phyloP scores from a whole-genome alignment of 64 coral and sea anemone genomes.

The Platygyra sinensis region DNA sequence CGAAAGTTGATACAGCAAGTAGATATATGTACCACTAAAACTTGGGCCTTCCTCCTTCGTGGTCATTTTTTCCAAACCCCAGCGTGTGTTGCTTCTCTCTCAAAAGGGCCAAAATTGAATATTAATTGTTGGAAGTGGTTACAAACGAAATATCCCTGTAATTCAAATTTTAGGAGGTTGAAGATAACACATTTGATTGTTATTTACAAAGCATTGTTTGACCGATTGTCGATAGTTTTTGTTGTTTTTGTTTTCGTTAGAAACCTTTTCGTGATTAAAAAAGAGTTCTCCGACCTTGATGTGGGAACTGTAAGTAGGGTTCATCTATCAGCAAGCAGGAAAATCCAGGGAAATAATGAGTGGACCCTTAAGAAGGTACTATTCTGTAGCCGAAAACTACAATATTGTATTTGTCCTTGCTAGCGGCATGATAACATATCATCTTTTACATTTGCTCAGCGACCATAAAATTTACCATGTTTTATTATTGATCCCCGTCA shows the following conservation, averaged over 20 bases:
- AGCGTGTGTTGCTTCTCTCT: too few species aligned
- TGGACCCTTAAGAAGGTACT: not conserved
- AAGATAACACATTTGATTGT: not conserved
- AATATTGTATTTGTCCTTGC: too few species aligned
- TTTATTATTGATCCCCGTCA: too few species aligned
- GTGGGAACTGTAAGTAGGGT: not conserved
- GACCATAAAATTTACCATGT: too few species aligned
- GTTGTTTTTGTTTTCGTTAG: not conserved
- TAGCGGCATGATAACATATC: too few species aligned
- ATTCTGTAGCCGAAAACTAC: too few species aligned
- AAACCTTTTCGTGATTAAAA: not conserved
- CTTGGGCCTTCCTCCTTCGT: too few species aligned
- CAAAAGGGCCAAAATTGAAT: not conserved
- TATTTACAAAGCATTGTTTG: not conserved
- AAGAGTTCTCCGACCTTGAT: not conserved
- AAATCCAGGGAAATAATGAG: not conserved
- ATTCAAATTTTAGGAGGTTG: too few species aligned
- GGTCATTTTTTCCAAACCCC: too few species aligned
- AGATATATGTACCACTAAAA: not conserved
- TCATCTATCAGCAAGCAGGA: not conserved
- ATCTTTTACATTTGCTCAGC: too few species aligned
- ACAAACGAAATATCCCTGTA: too few species aligned
- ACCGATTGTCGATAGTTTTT: not conserved
- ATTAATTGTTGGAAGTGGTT: not conserved
- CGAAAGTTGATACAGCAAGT: not conserved